Base-by-base conservation (phyloP, 2,113 vertebrate species). In the Onychostoma macrolepis region DNA sequence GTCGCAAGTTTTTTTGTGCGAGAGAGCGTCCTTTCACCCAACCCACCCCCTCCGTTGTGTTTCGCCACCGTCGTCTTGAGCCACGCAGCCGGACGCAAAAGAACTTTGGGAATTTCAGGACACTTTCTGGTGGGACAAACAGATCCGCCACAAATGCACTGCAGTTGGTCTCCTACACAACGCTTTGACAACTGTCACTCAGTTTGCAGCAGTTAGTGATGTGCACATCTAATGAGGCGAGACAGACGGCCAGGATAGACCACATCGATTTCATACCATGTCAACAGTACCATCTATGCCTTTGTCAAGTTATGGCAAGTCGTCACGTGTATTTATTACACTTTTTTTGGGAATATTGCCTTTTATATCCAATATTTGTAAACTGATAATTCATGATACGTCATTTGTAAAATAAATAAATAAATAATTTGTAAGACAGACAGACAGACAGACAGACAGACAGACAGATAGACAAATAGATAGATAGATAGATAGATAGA, bases 51-150 rank as follows among this genome's bases (percentile, higher is more conserved):
- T 69, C 38, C 71, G 67, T 87, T 71, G 72, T 88, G 85, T 86
- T 94, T 95, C 94, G 93, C 94, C 91, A 93, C 91, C 36, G 94
- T 94, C 92, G 94, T 94, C 92, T 89, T 88, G 94, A 91, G 93
- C 63, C 69, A 81, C 48, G 78, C 85, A 91, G 90, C 88, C 88
- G 87, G 83, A 88, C 86, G 85, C 85, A 41, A 69, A 92, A 93
- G 93, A 95, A 95, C 94, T 91, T 87, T 87, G 88, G 87, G 94
- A 95, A 95, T 95, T 90, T 88, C 80, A 30, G n/a, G 30, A 78
- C 48, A 63, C 85, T 88, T 80, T 85, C 33, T 85, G 76, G 86
- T 3, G 74, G 48, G 26, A 83, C 63, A 50, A 80, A 69, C 45
- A 48, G 69, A 85, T 81, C 80, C 30, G 26, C 56, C 33, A 75